These are phyloP conservation scores for Prosapia bicincta DNA, from an alignment of 2,888 invertebrate genomes.

Conservation along the genomic window DNA sequence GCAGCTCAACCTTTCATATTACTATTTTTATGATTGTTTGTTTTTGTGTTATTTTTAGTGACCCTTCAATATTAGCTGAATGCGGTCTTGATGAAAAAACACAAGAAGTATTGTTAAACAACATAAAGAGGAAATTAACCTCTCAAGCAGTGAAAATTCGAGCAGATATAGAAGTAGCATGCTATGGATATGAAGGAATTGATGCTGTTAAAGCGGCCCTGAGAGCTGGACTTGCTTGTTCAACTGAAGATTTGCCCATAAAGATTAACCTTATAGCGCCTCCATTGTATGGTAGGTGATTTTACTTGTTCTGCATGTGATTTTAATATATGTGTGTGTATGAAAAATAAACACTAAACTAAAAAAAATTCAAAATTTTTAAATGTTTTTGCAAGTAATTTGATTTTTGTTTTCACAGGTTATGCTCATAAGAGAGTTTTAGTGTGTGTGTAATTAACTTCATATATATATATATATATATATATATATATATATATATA, in stretches of 20 bases:
- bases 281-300: constrained; percentile 76
- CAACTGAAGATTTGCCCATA: constrained; percentile 91
- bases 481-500: no score
- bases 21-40: background rate
- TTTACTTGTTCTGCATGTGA: no score
- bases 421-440: no score
- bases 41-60: constrained; percentile 57
- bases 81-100: constrained; percentile 91
- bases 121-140: constrained; percentile 93
- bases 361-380: no score
- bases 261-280: constrained; percentile 99
- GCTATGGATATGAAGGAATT: constrained; percentile 97
- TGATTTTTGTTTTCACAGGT: no score
- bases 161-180: constrained; percentile 89
- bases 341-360: no score
- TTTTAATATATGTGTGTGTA: no score
- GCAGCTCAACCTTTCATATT: no score
- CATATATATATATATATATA: no score
- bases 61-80: constrained; percentile 92
- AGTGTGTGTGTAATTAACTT: no score
- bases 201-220: constrained; percentile 96
- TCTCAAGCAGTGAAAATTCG: constrained; percentile 96
- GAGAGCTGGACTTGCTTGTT: constrained; percentile 82
- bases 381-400: no score
- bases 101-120: constrained; percentile 86